These are phyloP conservation scores for Bufo gargarizans DNA, from an alignment of 2,113 vertebrate species.

Conservation along the genomic window DNA sequence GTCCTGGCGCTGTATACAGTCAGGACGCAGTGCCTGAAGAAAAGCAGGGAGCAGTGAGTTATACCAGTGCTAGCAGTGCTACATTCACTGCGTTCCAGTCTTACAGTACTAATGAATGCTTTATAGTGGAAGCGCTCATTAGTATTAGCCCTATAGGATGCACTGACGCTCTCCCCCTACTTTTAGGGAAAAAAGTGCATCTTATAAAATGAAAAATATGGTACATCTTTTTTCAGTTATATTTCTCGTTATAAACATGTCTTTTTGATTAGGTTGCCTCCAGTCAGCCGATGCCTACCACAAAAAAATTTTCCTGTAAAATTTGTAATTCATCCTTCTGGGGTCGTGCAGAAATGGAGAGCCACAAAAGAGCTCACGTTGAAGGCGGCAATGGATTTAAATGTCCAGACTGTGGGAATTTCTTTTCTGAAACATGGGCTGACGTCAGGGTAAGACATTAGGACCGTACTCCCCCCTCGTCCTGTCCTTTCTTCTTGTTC, in stretches of 20 bases:
- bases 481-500: neutral
- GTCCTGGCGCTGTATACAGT: too few relatives aligned
- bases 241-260: slow-evolving; percentile 3
- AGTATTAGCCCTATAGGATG: too few relatives aligned
- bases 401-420: slow-evolving; percentile 88
- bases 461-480: neutral
- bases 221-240: too few relatives aligned
- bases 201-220: too few relatives aligned
- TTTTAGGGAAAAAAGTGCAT: too few relatives aligned
- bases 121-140: too few relatives aligned
- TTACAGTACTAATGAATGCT: too few relatives aligned
- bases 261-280: slow-evolving; percentile 52
- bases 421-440: slow-evolving; percentile 85
- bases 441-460: slow-evolving; percentile 82
- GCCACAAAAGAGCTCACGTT: slow-evolving; percentile 92
- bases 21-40: too few relatives aligned
- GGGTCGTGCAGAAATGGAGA: slow-evolving; percentile 96
- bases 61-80: too few relatives aligned
- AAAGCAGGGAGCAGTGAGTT: too few relatives aligned
- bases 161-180: too few relatives aligned
- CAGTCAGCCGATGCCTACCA: slow-evolving; percentile 57
- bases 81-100: too few relatives aligned
- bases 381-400: slow-evolving; percentile 88
- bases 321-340: slow-evolving; percentile 92
- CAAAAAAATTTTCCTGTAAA: slow-evolving; percentile 94